Base-by-base conservation (phyloP, 2,113 vertebrate genomes). In the Physeter macrocephalus region DNA sequence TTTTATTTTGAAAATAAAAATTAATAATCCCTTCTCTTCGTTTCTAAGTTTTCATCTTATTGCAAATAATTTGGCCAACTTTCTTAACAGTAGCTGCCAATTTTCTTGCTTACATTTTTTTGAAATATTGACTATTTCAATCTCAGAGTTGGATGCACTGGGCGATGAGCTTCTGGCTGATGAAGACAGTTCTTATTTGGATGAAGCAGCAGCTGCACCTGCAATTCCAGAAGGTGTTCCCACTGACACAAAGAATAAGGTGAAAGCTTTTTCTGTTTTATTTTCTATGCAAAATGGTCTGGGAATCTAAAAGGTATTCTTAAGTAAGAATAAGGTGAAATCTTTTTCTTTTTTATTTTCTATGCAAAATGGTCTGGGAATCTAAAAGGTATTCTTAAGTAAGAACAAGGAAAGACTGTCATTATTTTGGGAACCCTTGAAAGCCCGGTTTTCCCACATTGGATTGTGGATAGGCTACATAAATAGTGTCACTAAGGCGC, bases 181-280 rank as follows among this genome's bases (percentile, higher is more conserved):
- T 94, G 99, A 99, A 29, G 99, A 99, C 98, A 99, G 98, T 94
- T 99, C 99, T 54, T 99, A 99, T 98, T 98, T 99, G 89, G 99
- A 99, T 49, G 99, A 99, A 93, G 99, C 99, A 0, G 98, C 99
- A 8, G 98, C 99, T 0, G 99, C 98, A 88, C 99, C 99, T 74
- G 98, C 99, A 95, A 99, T 99, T 98, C 99, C 99, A 93, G 99
- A 99, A 87, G 99, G 99, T 39, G 90, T 99, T 61, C 99, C 99
- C 7, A 99, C 98, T 0, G 99, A 99, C 61, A 99, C 98, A 5
- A 99, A 99, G 92, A 99, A 99, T 98, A 99, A 99, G 99, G 99
- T 99, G 72, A 97, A 97, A 81, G 21, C 23, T 89, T 96, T 90
- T 8, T 95, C 10, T 97, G 27, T 85, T 87, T 14, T 93, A 25